Base-by-base conservation (phyloP, 2,888 invertebrate genomes). In the Drosophila atroscutellata region DNA sequence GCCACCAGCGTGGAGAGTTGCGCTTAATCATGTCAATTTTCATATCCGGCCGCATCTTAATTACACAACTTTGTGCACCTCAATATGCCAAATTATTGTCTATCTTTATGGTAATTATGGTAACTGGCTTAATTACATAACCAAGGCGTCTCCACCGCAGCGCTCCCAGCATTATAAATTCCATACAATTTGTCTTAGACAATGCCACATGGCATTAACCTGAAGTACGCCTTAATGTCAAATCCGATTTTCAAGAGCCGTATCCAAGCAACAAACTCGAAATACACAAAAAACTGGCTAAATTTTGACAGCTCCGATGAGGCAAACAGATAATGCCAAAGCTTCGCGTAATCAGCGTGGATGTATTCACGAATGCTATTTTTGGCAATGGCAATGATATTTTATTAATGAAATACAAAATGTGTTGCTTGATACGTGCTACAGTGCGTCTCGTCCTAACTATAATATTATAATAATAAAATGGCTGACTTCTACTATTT, bases 91-190 rank as follows among this genome's bases (percentile, higher is more conserved):
- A 85, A 83, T 84, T 81, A 75, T 82, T 75, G 67, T 68, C 77
- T 82, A 83, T 79, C 42, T 81, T 78, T 77, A 81, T 77, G 83
- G 81, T 85, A 83, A 86, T 86, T 83, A 80, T 67, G 62, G 76
- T 74, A 85, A 86, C 84, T 83, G 77, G 79, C 84, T 81, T 86
- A 85, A 85, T 86, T 80, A 83, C 64, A 78, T 75, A 83, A 75
- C 66, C 75, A 52, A 63, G 68, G 61, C 70, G 54, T 58, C 70
- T 63, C 62, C 30, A 9, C 9, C 58, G n/a, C 55, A 18, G 62
- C 45, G 61, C 60, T 62, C 42, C 36, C 30, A 37, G 51, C 60
- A 36, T 37, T 36, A 51, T 66, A 65, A 77, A 77, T 71, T 63
- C 39, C 69, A 67, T 67, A 69, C 52, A 78, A 76, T 81, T 80